Percentiles rank a stretch among this genome's conserved stretches.
Conservation (phyloP, 2,888 invertebrate genomes). For the Andrena dorsata region DNA sequence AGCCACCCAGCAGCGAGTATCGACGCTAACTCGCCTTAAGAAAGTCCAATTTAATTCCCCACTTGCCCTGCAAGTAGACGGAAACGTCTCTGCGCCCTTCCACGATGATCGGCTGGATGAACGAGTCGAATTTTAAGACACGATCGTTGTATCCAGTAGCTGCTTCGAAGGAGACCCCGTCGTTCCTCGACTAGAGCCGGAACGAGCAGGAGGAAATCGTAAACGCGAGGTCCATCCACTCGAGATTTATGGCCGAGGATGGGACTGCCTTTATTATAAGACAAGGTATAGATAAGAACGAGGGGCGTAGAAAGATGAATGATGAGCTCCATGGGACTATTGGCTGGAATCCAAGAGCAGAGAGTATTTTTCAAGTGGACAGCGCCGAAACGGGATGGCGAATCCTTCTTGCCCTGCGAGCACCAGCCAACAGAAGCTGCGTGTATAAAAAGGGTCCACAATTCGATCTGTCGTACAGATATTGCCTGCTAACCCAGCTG, state of each 20-base stretch:
- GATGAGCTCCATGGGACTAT: not conserved
- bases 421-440: not conserved
- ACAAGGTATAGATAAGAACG: slow-evolving; percentile 20
- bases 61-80: not conserved
- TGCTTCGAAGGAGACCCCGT: slow-evolving; percentile 7
- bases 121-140: slow-evolving; percentile 5
- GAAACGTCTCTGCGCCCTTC: not conserved
- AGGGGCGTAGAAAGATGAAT: not conserved
- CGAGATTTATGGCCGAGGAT: slow-evolving; percentile 27
- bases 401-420: not conserved
- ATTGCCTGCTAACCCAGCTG: too few relatives aligned
- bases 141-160: not conserved
- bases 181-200: not conserved
- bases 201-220: slow-evolving; percentile 28
- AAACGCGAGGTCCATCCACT: slow-evolving; percentile 23
- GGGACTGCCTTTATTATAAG: slow-evolving; percentile 30
- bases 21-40: not conserved
- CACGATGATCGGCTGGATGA: not conserved
- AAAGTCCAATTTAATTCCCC: not conserved
- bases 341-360: not conserved
- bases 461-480: not conserved
- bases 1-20: not conserved
- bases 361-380: not conserved
- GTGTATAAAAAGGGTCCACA: not conserved
- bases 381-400: not conserved